phyloP scores from a whole-genome alignment of 1,140 invertebrate genomes.

The Drosophila repleta region DNA sequence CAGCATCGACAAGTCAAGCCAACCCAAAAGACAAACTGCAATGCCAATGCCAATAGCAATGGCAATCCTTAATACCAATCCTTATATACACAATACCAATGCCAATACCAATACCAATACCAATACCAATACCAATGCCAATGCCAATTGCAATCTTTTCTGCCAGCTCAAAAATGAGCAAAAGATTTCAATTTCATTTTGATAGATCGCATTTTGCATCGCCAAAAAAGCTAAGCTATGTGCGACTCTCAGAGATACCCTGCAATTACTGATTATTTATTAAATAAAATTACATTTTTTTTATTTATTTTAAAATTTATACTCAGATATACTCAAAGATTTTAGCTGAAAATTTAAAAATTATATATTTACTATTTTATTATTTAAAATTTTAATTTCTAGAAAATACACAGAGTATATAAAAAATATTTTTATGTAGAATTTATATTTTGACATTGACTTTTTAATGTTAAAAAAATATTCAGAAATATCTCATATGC shows the following conservation, averaged over 20 bases:
- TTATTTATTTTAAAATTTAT: no score
- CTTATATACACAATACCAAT: slow-evolving; percentile 22
- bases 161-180: slow-evolving; percentile 76
- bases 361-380: no score
- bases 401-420: no score
- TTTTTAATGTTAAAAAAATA: no score
- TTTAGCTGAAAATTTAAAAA: no score
- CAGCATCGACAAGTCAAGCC: slow-evolving; percentile 64
- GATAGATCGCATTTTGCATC: slow-evolving; percentile 66
- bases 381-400: no score
- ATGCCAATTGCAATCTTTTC: slow-evolving; percentile 53
- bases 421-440: no score
- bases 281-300: no score
- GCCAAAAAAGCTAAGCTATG: neutral
- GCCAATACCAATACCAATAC: slow-evolving; percentile 30
- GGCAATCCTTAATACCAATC: slow-evolving; percentile 12
- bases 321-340: no score
- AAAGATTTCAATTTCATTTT: slow-evolving; percentile 83
- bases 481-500: no score
- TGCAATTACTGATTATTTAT: neutral
- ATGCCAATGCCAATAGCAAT: slow-evolving; percentile 47
- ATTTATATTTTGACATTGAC: no score
- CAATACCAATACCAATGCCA: slow-evolving; percentile 43
- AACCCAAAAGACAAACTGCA: slow-evolving; percentile 73
- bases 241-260: slow-evolving; percentile 16